Base-by-base conservation (phyloP, 1,140 invertebrate species). In the Sitobion miscanthi region DNA sequence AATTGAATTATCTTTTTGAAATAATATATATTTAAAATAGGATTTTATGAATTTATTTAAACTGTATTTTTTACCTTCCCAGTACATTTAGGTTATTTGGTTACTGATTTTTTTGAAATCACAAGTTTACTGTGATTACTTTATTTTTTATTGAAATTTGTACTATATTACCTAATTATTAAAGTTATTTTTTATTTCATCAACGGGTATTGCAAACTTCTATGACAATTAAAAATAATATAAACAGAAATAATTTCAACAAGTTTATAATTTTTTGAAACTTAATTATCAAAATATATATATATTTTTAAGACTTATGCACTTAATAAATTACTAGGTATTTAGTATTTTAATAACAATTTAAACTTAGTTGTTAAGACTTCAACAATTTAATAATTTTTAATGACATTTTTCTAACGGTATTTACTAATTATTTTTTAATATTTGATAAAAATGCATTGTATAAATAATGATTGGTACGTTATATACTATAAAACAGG, bases 1-100 rank as follows among this genome's bases (percentile, higher is more conserved):
- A 69, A 69, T 69, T 69, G 62, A 49, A 62, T 30, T 52, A 21
- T 91, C 23, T 91, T 49, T 91, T 91, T 91, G n/a, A 35, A 47
- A 82, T 82, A 82, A 82, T 91, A 25, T 49, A 91, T 49, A 91
- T 91, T 91, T 83, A 91, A 91, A n/a, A 82, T 91, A 91, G 69
- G 90, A 82, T 21, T 77, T 82, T 82, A 91, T 62, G 54, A 45
- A 90, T 62, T 90, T 90, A 38, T 90, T 90, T 62, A 42, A 17
- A 62, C 30, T 62, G 89, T 90, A 62, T 90, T 90, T 90, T 62
- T 90, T 90, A 90, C 54, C 11, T 90, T 54, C 38, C 30, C 5
- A 30, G 5, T 52, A 35, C 6, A 88, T 49, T 35, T 25, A n/a
- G 30, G 20, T 25, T 62, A 90, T 23, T 42, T 90, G 88, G 54